Base-by-base conservation (phyloP, 2,113 vertebrate genomes). In the Eretmochelys imbricata region DNA sequence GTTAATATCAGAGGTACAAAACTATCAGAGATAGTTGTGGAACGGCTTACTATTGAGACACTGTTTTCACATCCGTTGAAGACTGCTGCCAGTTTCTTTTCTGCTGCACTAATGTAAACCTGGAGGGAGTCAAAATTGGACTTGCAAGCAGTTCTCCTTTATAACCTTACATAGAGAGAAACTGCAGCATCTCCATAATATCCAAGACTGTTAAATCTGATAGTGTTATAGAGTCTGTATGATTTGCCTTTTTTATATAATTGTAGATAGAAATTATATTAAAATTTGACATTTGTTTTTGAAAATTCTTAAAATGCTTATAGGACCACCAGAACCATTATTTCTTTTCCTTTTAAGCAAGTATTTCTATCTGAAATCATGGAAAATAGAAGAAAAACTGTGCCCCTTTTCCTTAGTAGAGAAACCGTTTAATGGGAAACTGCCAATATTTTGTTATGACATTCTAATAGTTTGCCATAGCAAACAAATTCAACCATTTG, bases 321-420 rank as follows among this genome's bases (percentile, higher is more conserved):
- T 48, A 76, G 88, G 89, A n/a, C n/a, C 69, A 75, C 42, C 69
- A 75, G n/a, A 65, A 75, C 69, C 16, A 20, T n/a, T 13, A 76
- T 94, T 85, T 94, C 3, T 0, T 1, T 84, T 87, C 31, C 94
- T 94, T 22, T 22, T 65, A 83, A 92, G 10, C 3, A 59, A 88
- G 11, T 84, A 9, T 2, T 72, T 51, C 48, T 85, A 14, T 7
- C 35, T n/a, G 54, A 85, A 79, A 46, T 9, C 4, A 87, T 50
- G 10, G 49, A 93, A 81, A 10, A 51, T 7, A 75, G 11, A 27
- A 85, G 53, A 93, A 89, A 59, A 2, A 4, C 2, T 83, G 1
- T 48, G 46, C 4, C 82, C 55, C 91, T 82, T 92, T 11, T 88
- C 9, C 84, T 84, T 88, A 72, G 24, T 24, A 55, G 51, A 55